Evolutionary conservation across 2,113 vertebrate species (phyloP).

Genomic region (Rhea americana): DNA sequence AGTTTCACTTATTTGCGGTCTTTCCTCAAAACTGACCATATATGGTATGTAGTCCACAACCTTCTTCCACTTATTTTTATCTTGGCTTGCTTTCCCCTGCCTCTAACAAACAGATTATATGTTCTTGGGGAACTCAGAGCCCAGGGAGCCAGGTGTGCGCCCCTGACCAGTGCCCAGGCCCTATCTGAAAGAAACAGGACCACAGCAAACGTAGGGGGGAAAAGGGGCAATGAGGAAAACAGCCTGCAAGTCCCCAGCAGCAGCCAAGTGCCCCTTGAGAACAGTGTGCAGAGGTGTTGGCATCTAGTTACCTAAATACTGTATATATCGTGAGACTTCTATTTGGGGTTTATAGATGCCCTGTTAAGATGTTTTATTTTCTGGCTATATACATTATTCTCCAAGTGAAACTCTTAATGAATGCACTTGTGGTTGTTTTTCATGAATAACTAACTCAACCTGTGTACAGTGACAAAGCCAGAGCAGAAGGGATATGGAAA

Average conservation of each 20-base stretch:
- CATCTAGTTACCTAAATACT: not conserved
- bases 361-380: not conserved
- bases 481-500: not conserved
- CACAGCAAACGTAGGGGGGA: not conserved
- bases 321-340: not conserved
- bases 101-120: not conserved
- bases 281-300: not conserved
- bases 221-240: not conserved
- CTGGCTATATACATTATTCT: not conserved
- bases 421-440: not conserved
- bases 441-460: not conserved
- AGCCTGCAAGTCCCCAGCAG: not conserved
- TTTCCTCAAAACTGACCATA: not conserved
- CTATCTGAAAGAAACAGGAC: not conserved
- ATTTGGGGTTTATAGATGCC: not conserved
- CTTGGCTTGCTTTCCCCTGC: not conserved
- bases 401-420: not conserved
- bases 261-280: not conserved
- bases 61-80: not conserved
- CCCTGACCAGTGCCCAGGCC: not conserved
- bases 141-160: not conserved
- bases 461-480: not conserved
- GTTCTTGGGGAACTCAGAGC: not conserved
- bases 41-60: not conserved
- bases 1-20: not conserved